A percentile compares a stretch with the other conserved stretches of the same genome.
Conservation (phyloP, 2,113 vertebrate genomes). For the Heloderma charlesbogerti region DNA sequence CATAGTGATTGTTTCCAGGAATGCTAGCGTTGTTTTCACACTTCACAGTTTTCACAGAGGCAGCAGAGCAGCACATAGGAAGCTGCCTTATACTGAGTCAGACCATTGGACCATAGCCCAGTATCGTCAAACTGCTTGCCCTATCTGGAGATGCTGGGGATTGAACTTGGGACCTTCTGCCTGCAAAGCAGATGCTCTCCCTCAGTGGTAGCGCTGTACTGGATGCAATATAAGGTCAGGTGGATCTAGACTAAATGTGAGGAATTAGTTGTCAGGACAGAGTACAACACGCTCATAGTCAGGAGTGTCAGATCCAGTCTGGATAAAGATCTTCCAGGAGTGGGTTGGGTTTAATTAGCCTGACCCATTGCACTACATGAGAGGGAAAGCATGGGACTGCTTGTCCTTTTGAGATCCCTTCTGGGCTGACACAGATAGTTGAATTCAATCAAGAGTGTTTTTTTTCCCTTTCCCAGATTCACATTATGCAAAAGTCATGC, state of each 20-base stretch:
- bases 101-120: too few relatives aligned
- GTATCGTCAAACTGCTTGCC: too few relatives aligned
- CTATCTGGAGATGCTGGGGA: too few relatives aligned
- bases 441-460: slow-evolving; percentile 1
- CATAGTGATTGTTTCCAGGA: neutral
- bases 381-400: neutral
- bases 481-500: neutral
- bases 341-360: slow-evolving; percentile 33
- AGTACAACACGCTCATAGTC: neutral
- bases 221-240: neutral
- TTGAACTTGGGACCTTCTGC: too few relatives aligned
- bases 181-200: too few relatives aligned
- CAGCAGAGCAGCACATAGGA: neutral
- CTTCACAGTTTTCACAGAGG: neutral
- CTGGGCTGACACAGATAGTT: slow-evolving; percentile 7
- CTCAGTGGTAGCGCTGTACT: neutral
- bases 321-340: slow-evolving; percentile 30
- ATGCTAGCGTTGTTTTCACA: neutral
- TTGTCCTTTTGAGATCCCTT: slow-evolving; percentile 22
- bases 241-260: neutral
- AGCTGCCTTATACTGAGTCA: too few relatives aligned
- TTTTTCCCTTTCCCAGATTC: neutral
- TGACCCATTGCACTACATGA: neutral
- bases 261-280: neutral
- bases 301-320: neutral